Evolutionary conservation across 2,797 vertebrate species (phyloP).

Genomic region (Leptatherina wallacei): DNA sequence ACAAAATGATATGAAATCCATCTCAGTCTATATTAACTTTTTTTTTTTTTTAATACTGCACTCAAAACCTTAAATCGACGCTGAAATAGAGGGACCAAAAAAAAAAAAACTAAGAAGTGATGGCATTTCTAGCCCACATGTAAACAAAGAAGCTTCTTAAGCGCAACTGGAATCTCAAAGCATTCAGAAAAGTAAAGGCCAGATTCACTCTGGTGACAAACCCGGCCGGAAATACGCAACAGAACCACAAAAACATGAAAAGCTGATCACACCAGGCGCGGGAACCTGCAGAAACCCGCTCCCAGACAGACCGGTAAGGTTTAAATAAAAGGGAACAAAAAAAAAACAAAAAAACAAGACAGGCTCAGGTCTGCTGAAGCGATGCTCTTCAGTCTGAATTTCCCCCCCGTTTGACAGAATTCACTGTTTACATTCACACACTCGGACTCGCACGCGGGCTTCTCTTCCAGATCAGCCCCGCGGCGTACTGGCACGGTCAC

Average conservation of each 20-base stretch:
- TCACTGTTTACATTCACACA: slow-evolving; percentile 48
- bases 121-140: slow-evolving; percentile 19
- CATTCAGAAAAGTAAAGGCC: slow-evolving; percentile 36
- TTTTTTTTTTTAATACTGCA: slow-evolving; percentile 59
- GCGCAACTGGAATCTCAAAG: slow-evolving; percentile 46
- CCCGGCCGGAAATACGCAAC: slow-evolving; percentile 19
- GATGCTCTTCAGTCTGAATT: slow-evolving; percentile 50
- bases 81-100: background rate
- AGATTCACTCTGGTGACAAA: slow-evolving; percentile 31
- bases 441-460: slow-evolving; percentile 18
- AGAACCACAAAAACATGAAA: slow-evolving; percentile 31
- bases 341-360: slow-evolving; percentile 11
- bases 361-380: slow-evolving; percentile 39
- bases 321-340: slow-evolving; percentile 1
- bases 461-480: slow-evolving; percentile 41
- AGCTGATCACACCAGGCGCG: slow-evolving; percentile 34
- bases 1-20: slow-evolving; percentile 2
- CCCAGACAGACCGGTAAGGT: slow-evolving; percentile 28
- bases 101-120: slow-evolving; percentile 10
- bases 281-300: slow-evolving; percentile 24
- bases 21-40: slow-evolving; percentile 23
- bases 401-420: slow-evolving; percentile 54
- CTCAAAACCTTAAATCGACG: slow-evolving; percentile 36
- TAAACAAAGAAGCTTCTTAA: slow-evolving; percentile 36
- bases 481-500: slow-evolving; percentile 59